A percentile compares a stretch with the other conserved stretches of the same genome.
These are phyloP conservation scores for Drosophila bocki DNA, from an alignment of 1,140 invertebrate species.

Conservation along the genomic window DNA sequence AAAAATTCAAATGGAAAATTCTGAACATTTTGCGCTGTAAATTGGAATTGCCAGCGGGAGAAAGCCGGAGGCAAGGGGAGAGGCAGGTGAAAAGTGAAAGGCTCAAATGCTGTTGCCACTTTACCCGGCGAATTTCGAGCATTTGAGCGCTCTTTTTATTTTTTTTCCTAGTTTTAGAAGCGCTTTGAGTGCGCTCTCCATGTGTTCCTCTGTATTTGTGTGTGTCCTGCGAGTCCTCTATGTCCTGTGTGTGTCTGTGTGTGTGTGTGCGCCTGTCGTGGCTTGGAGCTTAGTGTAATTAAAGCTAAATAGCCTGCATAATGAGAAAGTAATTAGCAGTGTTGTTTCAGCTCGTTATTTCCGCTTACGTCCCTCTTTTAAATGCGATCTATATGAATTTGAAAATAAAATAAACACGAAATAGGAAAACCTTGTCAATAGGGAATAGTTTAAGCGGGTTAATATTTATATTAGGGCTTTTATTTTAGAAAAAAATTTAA, in stretches of 20 bases:
- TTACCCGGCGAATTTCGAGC: conserved; percentile 57
- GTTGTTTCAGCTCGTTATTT: conserved; percentile 63
- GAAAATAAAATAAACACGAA: conserved; percentile 16
- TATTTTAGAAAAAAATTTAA: background rate
- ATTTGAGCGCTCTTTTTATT: conserved; percentile 51
- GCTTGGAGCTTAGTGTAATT: conserved; percentile 79
- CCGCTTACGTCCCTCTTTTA: conserved; percentile 20
- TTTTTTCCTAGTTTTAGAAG: conserved; percentile 62
- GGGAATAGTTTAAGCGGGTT: background rate
- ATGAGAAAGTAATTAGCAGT: conserved; percentile 84
- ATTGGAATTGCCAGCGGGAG: conserved; percentile 48
- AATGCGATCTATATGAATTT: conserved; percentile 35
- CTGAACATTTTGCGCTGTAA: conserved; percentile 62
- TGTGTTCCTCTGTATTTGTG: conserved; percentile 12
- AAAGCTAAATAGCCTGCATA: conserved; percentile 84
- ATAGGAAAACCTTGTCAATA: background rate
- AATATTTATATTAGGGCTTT: background rate
- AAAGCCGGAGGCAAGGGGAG: conserved; percentile 11
- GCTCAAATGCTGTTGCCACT: conserved; percentile 65
- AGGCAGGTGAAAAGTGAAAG: conserved; percentile 76
- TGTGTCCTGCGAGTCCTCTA: conserved; percentile 6
- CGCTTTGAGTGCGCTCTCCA: conserved; percentile 43
- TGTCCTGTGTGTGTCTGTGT: conserved; percentile 3
- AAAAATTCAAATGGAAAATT: conserved; percentile 71
- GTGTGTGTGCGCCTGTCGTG: conserved; percentile 49